Conservation (phyloP, 2,113 vertebrate species). For the Eolophus roseicapilla region DNA sequence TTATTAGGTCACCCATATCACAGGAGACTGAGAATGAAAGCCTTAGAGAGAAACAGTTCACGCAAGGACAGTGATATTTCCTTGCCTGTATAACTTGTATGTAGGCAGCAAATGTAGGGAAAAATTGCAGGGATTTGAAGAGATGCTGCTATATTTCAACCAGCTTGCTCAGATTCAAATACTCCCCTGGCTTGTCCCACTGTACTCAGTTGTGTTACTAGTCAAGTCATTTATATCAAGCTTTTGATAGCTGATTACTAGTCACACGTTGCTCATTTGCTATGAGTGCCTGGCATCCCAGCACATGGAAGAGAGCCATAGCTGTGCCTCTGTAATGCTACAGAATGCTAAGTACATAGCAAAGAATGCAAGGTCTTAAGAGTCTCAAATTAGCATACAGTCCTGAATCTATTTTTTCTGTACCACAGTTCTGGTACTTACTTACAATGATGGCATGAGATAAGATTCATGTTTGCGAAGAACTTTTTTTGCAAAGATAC, state of each 20-base stretch:
- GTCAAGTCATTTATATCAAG: not conserved
- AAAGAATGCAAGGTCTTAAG: conserved; percentile 14
- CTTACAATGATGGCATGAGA: not conserved
- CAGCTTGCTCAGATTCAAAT: not conserved
- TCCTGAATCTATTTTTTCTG: not conserved
- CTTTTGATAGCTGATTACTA: not conserved
- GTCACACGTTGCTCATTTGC: not conserved
- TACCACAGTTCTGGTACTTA: not conserved
- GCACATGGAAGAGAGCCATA: not conserved
- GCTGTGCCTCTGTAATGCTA: not conserved
- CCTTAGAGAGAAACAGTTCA: not conserved
- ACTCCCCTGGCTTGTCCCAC: not conserved
- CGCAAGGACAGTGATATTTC: not conserved
- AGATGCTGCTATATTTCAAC: not conserved
- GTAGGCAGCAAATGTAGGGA: not conserved
- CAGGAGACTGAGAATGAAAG: not conserved
- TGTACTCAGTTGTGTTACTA: not conserved
- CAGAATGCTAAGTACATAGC: conserved; percentile 40
- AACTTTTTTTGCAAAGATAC: not conserved
- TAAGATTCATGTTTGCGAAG: not conserved
- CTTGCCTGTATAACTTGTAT: not conserved
- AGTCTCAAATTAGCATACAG: conserved; percentile 23
- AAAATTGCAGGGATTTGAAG: not conserved
- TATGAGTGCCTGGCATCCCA: not conserved
- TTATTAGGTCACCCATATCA: not conserved